Conservation (phyloP, 2,113 vertebrate genomes). For the Sander vitreus region DNA sequence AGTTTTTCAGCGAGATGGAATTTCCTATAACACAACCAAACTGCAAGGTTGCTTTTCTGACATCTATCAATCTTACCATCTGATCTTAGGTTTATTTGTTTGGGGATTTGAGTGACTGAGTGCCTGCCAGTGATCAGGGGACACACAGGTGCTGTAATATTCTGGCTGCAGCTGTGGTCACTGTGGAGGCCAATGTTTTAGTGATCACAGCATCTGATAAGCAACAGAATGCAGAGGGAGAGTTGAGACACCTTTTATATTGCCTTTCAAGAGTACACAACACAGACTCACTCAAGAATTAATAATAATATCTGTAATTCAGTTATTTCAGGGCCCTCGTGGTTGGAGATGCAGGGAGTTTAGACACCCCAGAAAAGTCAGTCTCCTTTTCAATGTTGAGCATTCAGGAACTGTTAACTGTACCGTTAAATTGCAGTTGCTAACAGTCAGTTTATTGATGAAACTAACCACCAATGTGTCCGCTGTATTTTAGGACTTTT, state of each 20-base stretch:
- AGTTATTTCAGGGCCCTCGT: background rate
- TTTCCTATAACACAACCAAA: background rate
- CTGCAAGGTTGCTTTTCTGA: background rate
- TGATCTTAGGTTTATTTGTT: background rate
- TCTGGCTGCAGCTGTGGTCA: background rate
- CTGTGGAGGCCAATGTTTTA: background rate
- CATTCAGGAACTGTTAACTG: background rate
- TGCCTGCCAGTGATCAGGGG: too few relatives aligned
- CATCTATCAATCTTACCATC: background rate
- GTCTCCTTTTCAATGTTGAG: background rate
- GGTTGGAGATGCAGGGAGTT: background rate
- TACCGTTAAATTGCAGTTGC: background rate
- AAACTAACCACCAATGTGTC: background rate
- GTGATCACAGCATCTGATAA: background rate
- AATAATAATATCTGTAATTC: background rate
- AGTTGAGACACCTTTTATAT: background rate
- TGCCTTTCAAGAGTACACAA: constrained; percentile 5
- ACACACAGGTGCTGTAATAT: background rate
- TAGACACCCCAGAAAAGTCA: background rate
- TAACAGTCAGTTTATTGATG: background rate
- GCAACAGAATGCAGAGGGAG: background rate
- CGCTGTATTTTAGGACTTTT: background rate
- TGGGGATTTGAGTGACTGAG: too few relatives aligned
- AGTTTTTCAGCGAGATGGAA: background rate
- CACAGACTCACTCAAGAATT: background rate